Evolutionary conservation across 2,797 vertebrate species (phyloP).

Genomic region (Melanotaenia parkinsoni): DNA sequence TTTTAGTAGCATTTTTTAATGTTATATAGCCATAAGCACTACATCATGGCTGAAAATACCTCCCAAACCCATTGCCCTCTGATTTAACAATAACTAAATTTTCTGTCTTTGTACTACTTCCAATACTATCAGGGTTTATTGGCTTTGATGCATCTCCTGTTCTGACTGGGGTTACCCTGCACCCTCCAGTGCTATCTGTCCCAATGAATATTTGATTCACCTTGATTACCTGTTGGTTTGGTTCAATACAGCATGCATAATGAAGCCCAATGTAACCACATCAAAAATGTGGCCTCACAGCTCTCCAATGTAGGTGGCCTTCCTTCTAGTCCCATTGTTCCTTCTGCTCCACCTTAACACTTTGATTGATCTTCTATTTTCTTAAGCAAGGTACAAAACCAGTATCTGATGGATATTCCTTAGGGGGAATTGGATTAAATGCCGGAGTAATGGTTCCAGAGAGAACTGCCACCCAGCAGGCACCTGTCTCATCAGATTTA

Average conservation of each 20-base stretch:
- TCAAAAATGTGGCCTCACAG: constrained; percentile 39
- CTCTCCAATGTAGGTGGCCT: constrained; percentile 14
- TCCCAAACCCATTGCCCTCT: constrained; percentile 7
- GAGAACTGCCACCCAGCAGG: not conserved
- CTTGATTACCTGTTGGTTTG: constrained; percentile 75
- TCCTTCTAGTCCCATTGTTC: not conserved
- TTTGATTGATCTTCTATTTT: constrained; percentile 48
- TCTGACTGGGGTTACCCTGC: constrained; percentile 16
- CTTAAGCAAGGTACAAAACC: constrained; percentile 33
- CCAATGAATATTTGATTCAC: constrained; percentile 79
- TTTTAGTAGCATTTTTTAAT: not conserved
- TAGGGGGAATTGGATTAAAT: constrained; percentile 37
- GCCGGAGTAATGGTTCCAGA: constrained; percentile 25
- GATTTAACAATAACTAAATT: constrained; percentile 13
- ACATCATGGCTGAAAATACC: not conserved
- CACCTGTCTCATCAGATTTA: constrained; percentile 15
- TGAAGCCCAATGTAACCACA: constrained; percentile 46
- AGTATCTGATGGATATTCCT: constrained; percentile 39
- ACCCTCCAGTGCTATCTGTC: constrained; percentile 60
- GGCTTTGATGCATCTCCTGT: constrained; percentile 49
- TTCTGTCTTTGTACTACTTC: constrained; percentile 1
- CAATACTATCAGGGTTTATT: constrained; percentile 18
- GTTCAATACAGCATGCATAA: constrained; percentile 76
- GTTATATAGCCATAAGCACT: not conserved
- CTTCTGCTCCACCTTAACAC: constrained; percentile 18